phyloP scores from a whole-genome alignment of 2,888 invertebrate species.

The Pecten maximus region DNA sequence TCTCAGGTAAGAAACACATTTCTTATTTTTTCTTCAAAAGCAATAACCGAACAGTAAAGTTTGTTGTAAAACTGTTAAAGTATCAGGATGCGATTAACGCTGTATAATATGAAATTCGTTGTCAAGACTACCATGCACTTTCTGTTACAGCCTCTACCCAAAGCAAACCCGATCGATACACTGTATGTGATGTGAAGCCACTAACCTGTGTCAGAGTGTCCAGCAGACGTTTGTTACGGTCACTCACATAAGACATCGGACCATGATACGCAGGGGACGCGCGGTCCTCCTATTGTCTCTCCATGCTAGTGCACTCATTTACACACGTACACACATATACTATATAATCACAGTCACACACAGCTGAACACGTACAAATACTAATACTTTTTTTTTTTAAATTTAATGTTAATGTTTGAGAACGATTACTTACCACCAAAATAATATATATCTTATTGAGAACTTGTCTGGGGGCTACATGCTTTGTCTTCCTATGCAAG shows the following conservation, averaged over 20 bases:
- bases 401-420: background rate
- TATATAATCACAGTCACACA: background rate
- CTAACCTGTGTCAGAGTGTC: background rate
- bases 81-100: background rate
- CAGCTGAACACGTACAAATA: background rate
- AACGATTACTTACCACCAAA: background rate
- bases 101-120: background rate
- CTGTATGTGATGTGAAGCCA: background rate
- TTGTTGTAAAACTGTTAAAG: no score
- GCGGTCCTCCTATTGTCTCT: background rate
- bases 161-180: no score
- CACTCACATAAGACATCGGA: conserved; percentile 11
- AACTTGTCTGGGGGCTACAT: background rate
- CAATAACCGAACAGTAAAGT: no score
- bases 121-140: background rate
- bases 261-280: background rate
- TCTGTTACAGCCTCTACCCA: no score
- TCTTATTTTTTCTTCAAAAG: no score
- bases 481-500: background rate
- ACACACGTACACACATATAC: background rate
- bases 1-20: background rate
- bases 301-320: background rate
- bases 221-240: background rate
- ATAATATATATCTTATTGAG: background rate
- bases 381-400: background rate